Percentiles rank a stretch among this genome's conserved stretches.
phyloP scores from a whole-genome alignment of 1,140 invertebrate genomes.

The Tenebrio molitor region DNA sequence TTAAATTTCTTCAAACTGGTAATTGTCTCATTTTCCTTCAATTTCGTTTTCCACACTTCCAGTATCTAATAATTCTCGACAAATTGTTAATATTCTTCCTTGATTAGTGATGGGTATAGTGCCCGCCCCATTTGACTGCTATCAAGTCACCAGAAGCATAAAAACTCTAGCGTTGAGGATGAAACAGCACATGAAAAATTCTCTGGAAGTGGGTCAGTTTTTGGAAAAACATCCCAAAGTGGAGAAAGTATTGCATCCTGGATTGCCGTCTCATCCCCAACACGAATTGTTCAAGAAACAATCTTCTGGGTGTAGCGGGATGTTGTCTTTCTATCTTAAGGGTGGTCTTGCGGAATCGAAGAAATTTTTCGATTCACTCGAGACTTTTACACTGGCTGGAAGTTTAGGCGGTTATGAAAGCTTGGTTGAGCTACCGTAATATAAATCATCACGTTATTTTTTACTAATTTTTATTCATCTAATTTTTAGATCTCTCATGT shows the following conservation, averaged over 20 bases:
- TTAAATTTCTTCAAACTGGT: too few species aligned
- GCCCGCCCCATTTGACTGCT: slow-evolving; percentile 97
- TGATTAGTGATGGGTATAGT: slow-evolving; percentile 92
- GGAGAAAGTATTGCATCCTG: slow-evolving; percentile 88
- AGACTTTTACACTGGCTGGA: slow-evolving; percentile 92
- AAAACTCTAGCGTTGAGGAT: slow-evolving; percentile 95
- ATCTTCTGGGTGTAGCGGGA: slow-evolving; percentile 92
- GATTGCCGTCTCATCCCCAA: slow-evolving; percentile 92
- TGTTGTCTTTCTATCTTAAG: slow-evolving; percentile 91
- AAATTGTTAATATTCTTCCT: slow-evolving; percentile 86
- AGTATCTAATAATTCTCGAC: slow-evolving; percentile 85
- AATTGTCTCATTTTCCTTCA: too few species aligned
- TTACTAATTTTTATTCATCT: slow-evolving; percentile 40
- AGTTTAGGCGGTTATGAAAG: slow-evolving; percentile 97
- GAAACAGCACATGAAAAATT: slow-evolving; percentile 88
- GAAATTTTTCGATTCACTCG: slow-evolving; percentile 83
- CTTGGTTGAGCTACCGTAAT: slow-evolving; percentile 88
- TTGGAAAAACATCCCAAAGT: slow-evolving; percentile 85
- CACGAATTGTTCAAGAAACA: slow-evolving; percentile 87
- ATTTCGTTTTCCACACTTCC: too few species aligned
- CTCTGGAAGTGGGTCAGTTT: slow-evolving; percentile 82
- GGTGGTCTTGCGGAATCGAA: slow-evolving; percentile 77
- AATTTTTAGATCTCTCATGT: slow-evolving; percentile 78
- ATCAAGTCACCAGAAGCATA: slow-evolving; percentile 91
- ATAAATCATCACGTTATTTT: slow-evolving; percentile 66